phyloP scores from a whole-genome alignment of 2,888 invertebrate species.

The Hypolimnas misippus region DNA sequence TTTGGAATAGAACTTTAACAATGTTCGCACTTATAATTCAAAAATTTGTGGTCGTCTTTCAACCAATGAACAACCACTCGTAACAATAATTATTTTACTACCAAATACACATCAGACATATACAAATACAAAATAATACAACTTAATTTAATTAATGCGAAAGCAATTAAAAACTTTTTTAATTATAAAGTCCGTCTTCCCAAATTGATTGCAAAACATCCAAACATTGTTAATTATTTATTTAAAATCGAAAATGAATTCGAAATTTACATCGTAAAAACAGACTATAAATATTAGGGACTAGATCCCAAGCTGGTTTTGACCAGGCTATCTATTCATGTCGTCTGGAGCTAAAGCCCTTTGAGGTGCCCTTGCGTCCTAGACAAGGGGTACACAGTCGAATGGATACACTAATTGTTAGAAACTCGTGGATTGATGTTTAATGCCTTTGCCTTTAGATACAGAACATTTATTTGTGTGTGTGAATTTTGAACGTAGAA shows the following conservation, averaged over 20 bases:
- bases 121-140: too few species aligned
- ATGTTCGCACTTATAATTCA: too few species aligned
- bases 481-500: not conserved
- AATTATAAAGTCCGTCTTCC: too few species aligned
- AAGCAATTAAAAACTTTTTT: too few species aligned
- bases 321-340: constrained; percentile 10
- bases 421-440: not conserved
- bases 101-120: too few species aligned
- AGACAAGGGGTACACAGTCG: not conserved
- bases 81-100: too few species aligned
- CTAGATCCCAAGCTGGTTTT: not conserved
- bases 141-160: too few species aligned
- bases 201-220: too few species aligned
- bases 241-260: not conserved
- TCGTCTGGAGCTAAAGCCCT: constrained; percentile 14
- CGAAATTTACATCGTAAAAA: not conserved
- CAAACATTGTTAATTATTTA: not conserved
- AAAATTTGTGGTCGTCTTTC: too few species aligned
- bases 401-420: not conserved
- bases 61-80: too few species aligned
- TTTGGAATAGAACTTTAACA: too few species aligned
- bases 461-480: not conserved
- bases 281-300: constrained; percentile 7
- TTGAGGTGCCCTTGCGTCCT: not conserved
- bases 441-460: not conserved